Conservation (phyloP, 2,797 vertebrate species). For the Sorex maritimensis region DNA sequence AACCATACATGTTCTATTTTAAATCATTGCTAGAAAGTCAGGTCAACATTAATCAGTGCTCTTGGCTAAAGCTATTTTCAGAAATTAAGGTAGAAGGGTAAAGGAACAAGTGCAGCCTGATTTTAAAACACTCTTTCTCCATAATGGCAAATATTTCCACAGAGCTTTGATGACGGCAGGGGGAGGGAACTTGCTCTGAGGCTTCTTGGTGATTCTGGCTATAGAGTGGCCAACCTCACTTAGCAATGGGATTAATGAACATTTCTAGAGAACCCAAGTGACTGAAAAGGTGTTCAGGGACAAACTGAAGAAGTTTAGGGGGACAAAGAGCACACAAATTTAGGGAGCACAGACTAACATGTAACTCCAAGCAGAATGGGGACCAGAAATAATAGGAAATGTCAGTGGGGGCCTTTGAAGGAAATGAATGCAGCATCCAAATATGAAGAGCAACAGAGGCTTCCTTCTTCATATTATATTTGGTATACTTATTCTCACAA, state of each 20-base stretch:
- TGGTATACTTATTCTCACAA: background rate
- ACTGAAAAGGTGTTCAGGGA: background rate
- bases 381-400: background rate
- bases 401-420: background rate
- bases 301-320: background rate
- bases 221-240: background rate
- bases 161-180: background rate
- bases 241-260: background rate
- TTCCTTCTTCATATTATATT: background rate
- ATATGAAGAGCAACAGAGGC: background rate
- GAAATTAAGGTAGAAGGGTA: background rate
- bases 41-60: conserved; percentile 1
- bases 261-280: background rate
- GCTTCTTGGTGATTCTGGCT: background rate
- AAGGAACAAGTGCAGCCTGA: background rate
- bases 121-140: background rate
- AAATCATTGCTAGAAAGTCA: conserved; percentile 18
- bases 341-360: background rate
- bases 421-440: background rate
- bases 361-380: background rate
- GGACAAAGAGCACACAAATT: background rate
- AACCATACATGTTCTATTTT: background rate
- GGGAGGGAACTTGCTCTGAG: background rate
- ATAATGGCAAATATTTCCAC: background rate
- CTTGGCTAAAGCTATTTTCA: background rate